These are phyloP conservation scores for Pollachius pollachius DNA, from an alignment of 2,113 vertebrate genomes.

Conservation along the genomic window DNA sequence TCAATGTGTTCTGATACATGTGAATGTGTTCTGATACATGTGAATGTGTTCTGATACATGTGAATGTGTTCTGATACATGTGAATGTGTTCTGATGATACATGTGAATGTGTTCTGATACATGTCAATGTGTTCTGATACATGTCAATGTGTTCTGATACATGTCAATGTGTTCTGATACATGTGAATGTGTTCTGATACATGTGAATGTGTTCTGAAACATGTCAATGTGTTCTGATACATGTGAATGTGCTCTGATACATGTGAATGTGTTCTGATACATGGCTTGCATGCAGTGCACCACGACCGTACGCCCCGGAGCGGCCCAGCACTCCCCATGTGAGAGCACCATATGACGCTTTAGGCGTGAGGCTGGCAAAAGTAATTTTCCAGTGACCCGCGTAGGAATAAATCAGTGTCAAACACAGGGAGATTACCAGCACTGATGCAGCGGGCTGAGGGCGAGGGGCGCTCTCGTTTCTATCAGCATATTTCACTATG, in stretches of 20 bases:
- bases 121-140: too few relatives aligned
- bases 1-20: too few relatives aligned
- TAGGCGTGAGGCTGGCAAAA: background rate
- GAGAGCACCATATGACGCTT: background rate
- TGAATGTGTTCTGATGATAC: too few relatives aligned
- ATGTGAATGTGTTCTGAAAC: background rate
- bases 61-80: too few relatives aligned
- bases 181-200: too few relatives aligned
- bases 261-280: background rate
- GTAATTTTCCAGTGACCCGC: background rate
- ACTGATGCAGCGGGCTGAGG: background rate
- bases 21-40: background rate
- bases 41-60: too few relatives aligned
- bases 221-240: background rate
- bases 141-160: too few relatives aligned
- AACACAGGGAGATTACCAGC: constrained; percentile 5
- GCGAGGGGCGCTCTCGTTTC: background rate
- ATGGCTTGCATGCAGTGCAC: background rate
- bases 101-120: too few relatives aligned
- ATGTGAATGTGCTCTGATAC: too few relatives aligned
- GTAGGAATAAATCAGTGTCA: background rate
- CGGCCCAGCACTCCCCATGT: background rate
- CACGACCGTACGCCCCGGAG: too few relatives aligned
- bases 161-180: too few relatives aligned
- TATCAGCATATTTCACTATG: constrained; percentile 31